Evolutionary conservation across 2,888 invertebrate genomes (phyloP).

Genomic region (Laothoe populi): DNA sequence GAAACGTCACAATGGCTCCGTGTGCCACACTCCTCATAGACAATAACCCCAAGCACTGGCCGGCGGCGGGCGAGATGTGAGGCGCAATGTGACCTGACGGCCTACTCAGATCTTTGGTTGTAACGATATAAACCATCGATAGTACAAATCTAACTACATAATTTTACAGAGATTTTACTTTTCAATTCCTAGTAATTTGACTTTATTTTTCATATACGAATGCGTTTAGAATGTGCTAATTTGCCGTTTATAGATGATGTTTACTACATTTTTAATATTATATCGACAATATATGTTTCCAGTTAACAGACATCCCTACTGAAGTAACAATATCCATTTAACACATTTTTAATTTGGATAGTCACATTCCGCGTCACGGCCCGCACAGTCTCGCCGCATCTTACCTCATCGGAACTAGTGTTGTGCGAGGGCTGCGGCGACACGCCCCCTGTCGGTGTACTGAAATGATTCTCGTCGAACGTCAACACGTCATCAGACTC

Average conservation of each 20-base stretch:
- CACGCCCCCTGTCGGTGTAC: constrained; percentile 72
- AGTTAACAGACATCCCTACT: too few species aligned
- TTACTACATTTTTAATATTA: background rate
- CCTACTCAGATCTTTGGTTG: background rate
- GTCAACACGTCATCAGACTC: constrained; percentile 57
- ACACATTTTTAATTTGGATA: background rate
- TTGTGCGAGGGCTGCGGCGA: constrained; percentile 56
- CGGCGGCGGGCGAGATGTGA: constrained; percentile 27
- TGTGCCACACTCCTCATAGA: constrained; percentile 71
- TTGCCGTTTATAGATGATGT: too few species aligned
- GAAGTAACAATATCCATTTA: background rate
- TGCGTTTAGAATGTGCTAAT: too few species aligned
- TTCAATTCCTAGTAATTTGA: background rate
- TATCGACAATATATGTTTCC: background rate
- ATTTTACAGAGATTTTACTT: background rate
- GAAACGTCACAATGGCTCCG: constrained; percentile 68
- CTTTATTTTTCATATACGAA: too few species aligned
- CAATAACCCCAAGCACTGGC: constrained; percentile 69
- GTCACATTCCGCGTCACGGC: constrained; percentile 53
- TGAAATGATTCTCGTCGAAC: constrained; percentile 82
- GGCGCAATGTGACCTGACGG: constrained; percentile 13
- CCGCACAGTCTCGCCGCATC: constrained; percentile 41
- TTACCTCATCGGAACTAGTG: constrained; percentile 76
- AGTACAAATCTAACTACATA: background rate
- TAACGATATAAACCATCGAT: background rate